Evolutionary conservation across 2,113 vertebrate genomes (phyloP).

Genomic region (Haemorhous mexicanus): DNA sequence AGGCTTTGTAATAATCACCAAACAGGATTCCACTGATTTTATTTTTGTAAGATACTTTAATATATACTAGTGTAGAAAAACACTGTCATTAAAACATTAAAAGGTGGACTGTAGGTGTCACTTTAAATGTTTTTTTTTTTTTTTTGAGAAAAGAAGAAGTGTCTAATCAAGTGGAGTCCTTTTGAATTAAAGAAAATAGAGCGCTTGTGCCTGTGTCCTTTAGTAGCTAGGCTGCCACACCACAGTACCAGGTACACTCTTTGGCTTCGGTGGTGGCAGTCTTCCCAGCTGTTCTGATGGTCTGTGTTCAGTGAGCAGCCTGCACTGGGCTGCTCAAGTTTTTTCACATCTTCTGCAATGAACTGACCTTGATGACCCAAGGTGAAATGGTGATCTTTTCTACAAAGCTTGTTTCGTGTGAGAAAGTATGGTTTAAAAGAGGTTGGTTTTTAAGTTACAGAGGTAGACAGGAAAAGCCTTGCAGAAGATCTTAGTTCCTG

Average conservation of each 20-base stretch:
- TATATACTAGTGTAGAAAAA: background rate
- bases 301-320: background rate
- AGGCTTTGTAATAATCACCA: background rate
- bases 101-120: background rate
- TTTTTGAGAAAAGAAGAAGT: background rate
- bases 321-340: background rate
- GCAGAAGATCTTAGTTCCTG: background rate
- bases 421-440: background rate
- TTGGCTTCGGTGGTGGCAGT: background rate
- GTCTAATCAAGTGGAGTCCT: background rate
- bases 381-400: fast-evolving
- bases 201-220: background rate
- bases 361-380: background rate
- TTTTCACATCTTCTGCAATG: background rate
- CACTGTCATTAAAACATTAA: background rate
- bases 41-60: background rate
- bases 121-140: background rate
- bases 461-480: background rate
- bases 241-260: background rate
- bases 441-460: background rate
- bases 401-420: background rate
- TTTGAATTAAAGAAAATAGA: background rate
- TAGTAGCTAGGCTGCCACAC: background rate
- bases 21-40: background rate
- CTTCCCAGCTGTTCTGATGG: background rate